phyloP scores from a whole-genome alignment of 92 coral and sea anemone species.

The Umimayanthus chanpuru region DNA sequence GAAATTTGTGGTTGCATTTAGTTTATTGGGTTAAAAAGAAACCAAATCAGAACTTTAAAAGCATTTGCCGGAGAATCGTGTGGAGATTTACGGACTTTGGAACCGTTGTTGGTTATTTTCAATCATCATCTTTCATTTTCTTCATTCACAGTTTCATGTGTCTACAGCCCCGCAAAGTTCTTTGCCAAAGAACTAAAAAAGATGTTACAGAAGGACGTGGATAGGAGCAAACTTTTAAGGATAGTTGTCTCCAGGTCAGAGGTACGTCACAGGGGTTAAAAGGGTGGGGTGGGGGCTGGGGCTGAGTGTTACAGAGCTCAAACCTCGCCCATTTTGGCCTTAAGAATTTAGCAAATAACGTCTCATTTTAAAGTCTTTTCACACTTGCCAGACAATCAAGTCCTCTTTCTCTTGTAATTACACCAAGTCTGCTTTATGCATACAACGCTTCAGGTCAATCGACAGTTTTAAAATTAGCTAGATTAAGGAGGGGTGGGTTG shows the following conservation, averaged over 20 bases:
- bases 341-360: not conserved
- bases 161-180: slow-evolving; percentile 70
- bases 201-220: slow-evolving; percentile 37
- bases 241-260: slow-evolving; percentile 32
- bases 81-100: no score
- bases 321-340: not conserved
- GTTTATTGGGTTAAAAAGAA: no score
- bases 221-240: slow-evolving; percentile 15
- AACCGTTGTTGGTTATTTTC: not conserved
- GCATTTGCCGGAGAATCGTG: no score
- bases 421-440: no score
- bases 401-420: no score
- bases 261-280: not conserved
- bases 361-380: no score
- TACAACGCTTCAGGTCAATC: no score
- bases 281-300: not conserved
- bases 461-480: no score
- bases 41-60: no score
- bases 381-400: no score
- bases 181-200: slow-evolving; percentile 64
- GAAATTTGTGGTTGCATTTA: no score
- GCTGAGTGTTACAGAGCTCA: not conserved
- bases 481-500: no score
- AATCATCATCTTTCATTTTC: not conserved
- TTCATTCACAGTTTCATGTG: slow-evolving; percentile 55